Conservation (phyloP, 2,797 vertebrate genomes). For the Pseudochaenichthys georgianus region DNA sequence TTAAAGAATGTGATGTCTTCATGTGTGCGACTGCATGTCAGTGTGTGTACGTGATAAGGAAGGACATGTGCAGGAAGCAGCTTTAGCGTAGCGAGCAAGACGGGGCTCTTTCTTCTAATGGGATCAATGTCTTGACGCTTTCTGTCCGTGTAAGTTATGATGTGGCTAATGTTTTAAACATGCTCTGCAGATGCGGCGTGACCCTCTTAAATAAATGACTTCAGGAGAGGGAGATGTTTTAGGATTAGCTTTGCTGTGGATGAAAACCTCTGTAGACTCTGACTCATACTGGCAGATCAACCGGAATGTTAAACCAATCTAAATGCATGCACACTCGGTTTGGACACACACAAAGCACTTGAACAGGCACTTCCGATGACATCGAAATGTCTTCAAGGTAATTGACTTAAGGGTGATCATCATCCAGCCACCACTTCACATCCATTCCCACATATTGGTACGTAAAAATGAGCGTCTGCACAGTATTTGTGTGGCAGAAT, state of each 20-base stretch:
- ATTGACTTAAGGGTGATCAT: conserved; percentile 11
- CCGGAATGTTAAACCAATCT: conserved; percentile 2
- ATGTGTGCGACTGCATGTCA: conserved; percentile 2
- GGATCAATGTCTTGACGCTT: conserved; percentile 64
- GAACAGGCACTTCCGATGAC: conserved; percentile 17
- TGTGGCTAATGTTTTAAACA: conserved; percentile 80
- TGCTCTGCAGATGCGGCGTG: conserved; percentile 68
- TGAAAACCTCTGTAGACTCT: conserved; percentile 43
- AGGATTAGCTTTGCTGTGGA: conserved; percentile 63
- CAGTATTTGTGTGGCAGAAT: conserved; percentile 46
- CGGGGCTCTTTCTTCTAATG: conserved; percentile 52
- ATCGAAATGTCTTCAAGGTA: conserved; percentile 16
- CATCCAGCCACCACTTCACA: neutral
- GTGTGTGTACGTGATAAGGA: conserved; percentile 29
- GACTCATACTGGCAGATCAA: conserved; percentile 46
- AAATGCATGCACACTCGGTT: neutral
- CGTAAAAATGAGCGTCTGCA: neutral
- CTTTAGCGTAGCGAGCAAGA: conserved; percentile 32
- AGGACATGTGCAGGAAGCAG: conserved; percentile 44
- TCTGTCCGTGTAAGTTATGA: conserved; percentile 64
- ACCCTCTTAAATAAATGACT: conserved; percentile 79
- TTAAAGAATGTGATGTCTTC: conserved; percentile 9
- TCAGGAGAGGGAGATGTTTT: conserved; percentile 54
- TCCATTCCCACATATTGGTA: neutral
- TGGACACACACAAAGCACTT: neutral